A percentile compares a stretch with the other conserved stretches of the same genome.
phyloP scores from a whole-genome alignment of 2,113 vertebrate genomes.

The Sorex fumeus region DNA sequence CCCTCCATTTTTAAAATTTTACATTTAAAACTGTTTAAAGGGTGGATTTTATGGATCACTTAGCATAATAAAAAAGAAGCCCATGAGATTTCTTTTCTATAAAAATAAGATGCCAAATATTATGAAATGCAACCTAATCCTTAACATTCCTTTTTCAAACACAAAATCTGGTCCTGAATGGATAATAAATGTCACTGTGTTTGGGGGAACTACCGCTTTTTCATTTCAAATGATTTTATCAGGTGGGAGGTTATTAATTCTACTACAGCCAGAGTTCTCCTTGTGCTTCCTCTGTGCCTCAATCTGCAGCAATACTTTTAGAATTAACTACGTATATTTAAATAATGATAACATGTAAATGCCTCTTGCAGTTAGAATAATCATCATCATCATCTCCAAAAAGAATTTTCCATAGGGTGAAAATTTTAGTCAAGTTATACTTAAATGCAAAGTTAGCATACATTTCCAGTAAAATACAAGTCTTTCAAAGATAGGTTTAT shows the following conservation, averaged over 20 bases:
- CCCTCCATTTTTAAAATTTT: neutral
- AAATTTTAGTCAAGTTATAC: conserved; percentile 20
- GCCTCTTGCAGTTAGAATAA: conserved; percentile 45
- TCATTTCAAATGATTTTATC: conserved; percentile 20
- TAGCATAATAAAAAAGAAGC: neutral
- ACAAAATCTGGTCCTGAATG: conserved; percentile 11
- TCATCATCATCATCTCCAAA: conserved; percentile 23
- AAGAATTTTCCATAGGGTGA: conserved; percentile 11
- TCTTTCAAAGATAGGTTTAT: conserved; percentile 15
- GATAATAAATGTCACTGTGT: neutral
- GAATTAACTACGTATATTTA: conserved; percentile 38
- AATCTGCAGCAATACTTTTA: conserved; percentile 29
- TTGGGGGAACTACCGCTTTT: neutral
- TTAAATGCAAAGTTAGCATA: conserved; percentile 58
- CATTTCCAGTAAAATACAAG: neutral
- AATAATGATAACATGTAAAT: conserved; percentile 53
- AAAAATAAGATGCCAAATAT: conserved; percentile 50
- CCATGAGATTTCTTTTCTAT: conserved; percentile 23
- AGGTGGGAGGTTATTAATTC: conserved; percentile 18
- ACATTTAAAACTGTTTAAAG: conserved; percentile 2
- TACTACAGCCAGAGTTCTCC: conserved; percentile 12
- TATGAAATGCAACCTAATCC: neutral
- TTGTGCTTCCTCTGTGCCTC: conserved; percentile 34
- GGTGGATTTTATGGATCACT: conserved; percentile 22
- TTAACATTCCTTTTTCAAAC: neutral